Base-by-base conservation (phyloP, 2,797 vertebrate genomes). In the Natrix natrix region DNA sequence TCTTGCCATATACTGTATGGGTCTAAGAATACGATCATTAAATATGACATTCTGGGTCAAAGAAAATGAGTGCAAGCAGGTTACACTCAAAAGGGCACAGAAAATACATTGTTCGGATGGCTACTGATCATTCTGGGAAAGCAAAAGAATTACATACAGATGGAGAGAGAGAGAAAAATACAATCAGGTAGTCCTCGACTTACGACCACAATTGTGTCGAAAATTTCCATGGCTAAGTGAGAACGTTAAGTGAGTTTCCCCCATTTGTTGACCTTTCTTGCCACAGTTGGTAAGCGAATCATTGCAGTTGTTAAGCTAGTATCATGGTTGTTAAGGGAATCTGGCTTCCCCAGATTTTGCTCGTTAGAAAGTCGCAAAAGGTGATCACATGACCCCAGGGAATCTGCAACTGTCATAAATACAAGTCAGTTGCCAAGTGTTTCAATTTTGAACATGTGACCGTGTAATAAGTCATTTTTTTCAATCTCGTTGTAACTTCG, bases 21-120 rank as follows among this genome's bases (percentile, higher is more conserved):
- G 86, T 37, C 26, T 32, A 26, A 48, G 22, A 86, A 83, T 69
- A 57, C 11, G 5, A 22, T 52, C 2, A 28, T 55, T 92, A 55
- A 90, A 78, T 28, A 0, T 0, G 8, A 4, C 28, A 90, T 92
- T 60, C 56, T 60, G 24, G 87, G 43, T 1, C 0, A 6, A 61
- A 1, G 37, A 60, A 92, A 94, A 91, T 0, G 32, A 0, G 74
- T 69, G 52, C 86, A 93, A 89, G 43, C 0, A 1, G 3, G 12
- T 24, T 91, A 66, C 37, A 12, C 55, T 16, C 5, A 10, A 66
- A 13, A 28, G 61, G 7, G 43, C 83, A 14, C 55, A 92, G 26
- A 91, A 61, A 74, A 55, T 11, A 59, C 22, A 28, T n/a, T 52
- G 32, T 88, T 57, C 54, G 8, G 8, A 37, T 2, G 11, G 55